Base-by-base conservation (phyloP, 2,888 invertebrate species). In the Bellardia bayeri region DNA sequence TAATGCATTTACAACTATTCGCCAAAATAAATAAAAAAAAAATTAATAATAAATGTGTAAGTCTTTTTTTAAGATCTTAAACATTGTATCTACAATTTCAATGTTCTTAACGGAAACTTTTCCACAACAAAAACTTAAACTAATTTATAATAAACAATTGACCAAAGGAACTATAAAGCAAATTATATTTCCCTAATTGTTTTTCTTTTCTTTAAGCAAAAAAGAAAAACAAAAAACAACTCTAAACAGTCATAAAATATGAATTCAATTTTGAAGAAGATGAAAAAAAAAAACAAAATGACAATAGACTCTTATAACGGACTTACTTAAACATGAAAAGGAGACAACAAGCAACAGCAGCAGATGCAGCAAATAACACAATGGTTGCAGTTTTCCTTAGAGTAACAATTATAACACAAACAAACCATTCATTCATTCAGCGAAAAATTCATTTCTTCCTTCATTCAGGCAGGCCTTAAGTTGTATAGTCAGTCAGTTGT, bases 341-440 rank as follows among this genome's bases (percentile, higher is more conserved):
- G 51, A 69, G 30, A 78, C 56, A 68, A 45, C 16, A 16, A 37
- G 33, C 49, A 68, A 30, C 33, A 37, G 5, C 49, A 37, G 11
- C 69, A 69, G 23, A 23, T 23, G 23, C 23, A 23, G 23, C 23
- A 23, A 23, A 58, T 7, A 45, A 58, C 45, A 9, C 16, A 13
- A 61, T 68, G 30, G 42, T 56, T 68, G 58, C 56, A 33, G 33
- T 42, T 64, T 64, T 71, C 61, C 54, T 72, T 37, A 63, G 64
- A 81, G 64, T 64, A 76, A 51, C 64, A 76, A 66, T 54, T 76
- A 64, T 54, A 64, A 66, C 37, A 71, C 71, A 81, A 68, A 79
- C 45, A 79, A 79, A 58, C 58, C n/a, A 68, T 40, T 76, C 30
- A n/a, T 49, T 75, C 45, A 45, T 74, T 45, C 6, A 45, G n/a